Base-by-base conservation (phyloP, 2,113 vertebrate species). In the Albula goreensis region DNA sequence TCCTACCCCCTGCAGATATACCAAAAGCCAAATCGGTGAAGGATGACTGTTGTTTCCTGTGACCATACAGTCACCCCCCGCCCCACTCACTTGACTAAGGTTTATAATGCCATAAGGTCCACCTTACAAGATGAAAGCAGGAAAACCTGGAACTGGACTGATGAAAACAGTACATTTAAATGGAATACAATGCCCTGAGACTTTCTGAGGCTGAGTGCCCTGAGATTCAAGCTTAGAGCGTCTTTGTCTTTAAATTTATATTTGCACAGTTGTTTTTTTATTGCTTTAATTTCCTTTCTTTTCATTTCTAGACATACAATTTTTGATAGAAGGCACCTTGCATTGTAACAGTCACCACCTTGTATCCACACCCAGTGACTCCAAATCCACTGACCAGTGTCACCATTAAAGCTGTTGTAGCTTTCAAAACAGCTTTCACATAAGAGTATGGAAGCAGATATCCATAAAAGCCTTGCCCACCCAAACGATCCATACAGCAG, bases 131-230 rank as follows among this genome's bases (percentile, higher is more conserved):
- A 74, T 74, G 70, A 74, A 74, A 74, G 6, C 22, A 9, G 70
- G 70, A 74, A 74, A 74, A 74, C 70, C 70, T 10, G 70, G 70
- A 74, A 74, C 70, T 74, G 70, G 70, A 74, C 70, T 31, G 8
- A 41, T 41, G 31, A 31, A 31, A 74, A 74, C 5, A 10, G n/a
- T 31, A 22, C n/a, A 74, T 15, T 41, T 41, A 41, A 41, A 41
- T 41, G 31, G 31, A 41, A 41, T 41, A 41, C 31, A 41, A 41
- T 41, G 31, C 31, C 31, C 31, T 74, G 70, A 74, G n/a, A 31
- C 10, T 74, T 31, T 74, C 22, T 74, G 22, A 66, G 70, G 2
- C 70, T 10, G 22, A 31, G 8, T 7, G 17, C 10, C 60, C 70
- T 74, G 70, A 22, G 70, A 31, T 25, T 74, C n/a, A 25, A n/a